phyloP scores from a whole-genome alignment of 1,140 invertebrate species.

The Lordiphosa clarofinis region DNA sequence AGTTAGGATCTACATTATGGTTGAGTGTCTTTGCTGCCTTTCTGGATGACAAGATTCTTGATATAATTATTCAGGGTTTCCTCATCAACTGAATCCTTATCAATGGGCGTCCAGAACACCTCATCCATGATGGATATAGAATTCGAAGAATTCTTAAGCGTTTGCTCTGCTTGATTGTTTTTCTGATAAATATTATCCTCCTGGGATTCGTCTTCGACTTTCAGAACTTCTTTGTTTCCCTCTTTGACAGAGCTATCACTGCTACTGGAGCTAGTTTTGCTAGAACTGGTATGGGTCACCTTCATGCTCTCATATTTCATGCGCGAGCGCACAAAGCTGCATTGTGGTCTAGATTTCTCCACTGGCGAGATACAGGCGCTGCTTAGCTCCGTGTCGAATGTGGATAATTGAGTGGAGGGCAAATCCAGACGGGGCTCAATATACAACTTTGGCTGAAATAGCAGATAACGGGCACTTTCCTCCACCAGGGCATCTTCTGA shows the following conservation, averaged over 20 bases:
- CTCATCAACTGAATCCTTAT: neutral
- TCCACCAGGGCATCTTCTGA: slow-evolving; percentile 51
- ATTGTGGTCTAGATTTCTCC: neutral
- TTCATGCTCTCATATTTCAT: slow-evolving; percentile 9
- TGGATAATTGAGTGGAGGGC: slow-evolving; percentile 15
- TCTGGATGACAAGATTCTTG: neutral
- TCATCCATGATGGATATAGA: slow-evolving; percentile 16
- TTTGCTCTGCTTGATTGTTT: neutral
- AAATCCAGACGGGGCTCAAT: slow-evolving; percentile 22
- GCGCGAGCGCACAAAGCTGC: too few species aligned
- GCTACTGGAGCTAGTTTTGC: slow-evolving; percentile 10
- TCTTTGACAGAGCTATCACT: slow-evolving; percentile 7
- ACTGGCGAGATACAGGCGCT: slow-evolving; percentile 6
- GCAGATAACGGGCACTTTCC: slow-evolving; percentile 22
- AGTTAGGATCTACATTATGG: neutral
- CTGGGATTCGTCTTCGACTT: neutral
- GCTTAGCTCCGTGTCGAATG: slow-evolving; percentile 8
- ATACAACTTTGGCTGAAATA: slow-evolving; percentile 22
- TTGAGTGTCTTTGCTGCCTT: neutral
- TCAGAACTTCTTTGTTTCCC: neutral
- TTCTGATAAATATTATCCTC: neutral
- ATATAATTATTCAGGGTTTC: too few species aligned
- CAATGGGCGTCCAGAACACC: slow-evolving; percentile 14
- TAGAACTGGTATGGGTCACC: slow-evolving; percentile 15
- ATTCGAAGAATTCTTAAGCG: neutral